Evolutionary conservation across 2,797 vertebrate genomes (phyloP).

Genomic region (Centropyge bicolor): DNA sequence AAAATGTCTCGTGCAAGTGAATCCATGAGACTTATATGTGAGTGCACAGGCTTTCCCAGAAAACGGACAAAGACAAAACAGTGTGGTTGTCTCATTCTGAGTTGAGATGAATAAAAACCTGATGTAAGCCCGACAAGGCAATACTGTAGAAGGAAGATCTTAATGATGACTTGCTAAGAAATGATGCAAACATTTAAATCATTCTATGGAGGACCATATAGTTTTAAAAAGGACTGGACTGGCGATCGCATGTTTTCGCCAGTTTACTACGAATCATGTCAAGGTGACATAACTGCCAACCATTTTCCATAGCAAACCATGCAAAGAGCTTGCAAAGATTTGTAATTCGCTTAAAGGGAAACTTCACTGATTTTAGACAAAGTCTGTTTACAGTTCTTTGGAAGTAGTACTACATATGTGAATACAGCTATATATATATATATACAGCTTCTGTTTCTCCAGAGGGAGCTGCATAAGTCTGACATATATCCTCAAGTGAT

Average conservation of each 20-base stretch:
- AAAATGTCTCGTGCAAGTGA: constrained; percentile 20
- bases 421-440: background rate
- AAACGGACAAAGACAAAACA: constrained; percentile 29
- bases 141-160: constrained; percentile 46
- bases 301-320: constrained; percentile 51
- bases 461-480: background rate
- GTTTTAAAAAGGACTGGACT: constrained; percentile 14
- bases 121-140: constrained; percentile 30
- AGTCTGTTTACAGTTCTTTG: background rate
- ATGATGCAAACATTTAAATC: constrained; percentile 37
- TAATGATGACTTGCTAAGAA: constrained; percentile 30
- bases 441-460: background rate
- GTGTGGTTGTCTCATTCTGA: constrained; percentile 33
- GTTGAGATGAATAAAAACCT: constrained; percentile 35
- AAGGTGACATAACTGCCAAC: background rate
- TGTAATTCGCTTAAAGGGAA: background rate
- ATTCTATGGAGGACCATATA: constrained; percentile 10
- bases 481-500: background rate
- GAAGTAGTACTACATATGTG: background rate
- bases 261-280: constrained; percentile 27
- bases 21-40: constrained; percentile 30
- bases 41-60: constrained; percentile 35
- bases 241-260: constrained; percentile 9
- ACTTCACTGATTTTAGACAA: background rate
- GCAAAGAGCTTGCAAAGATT: background rate